Percentiles rank a stretch among this genome's conserved stretches.
Conservation (phyloP, 2,888 invertebrate genomes). For the Boloria selene region DNA sequence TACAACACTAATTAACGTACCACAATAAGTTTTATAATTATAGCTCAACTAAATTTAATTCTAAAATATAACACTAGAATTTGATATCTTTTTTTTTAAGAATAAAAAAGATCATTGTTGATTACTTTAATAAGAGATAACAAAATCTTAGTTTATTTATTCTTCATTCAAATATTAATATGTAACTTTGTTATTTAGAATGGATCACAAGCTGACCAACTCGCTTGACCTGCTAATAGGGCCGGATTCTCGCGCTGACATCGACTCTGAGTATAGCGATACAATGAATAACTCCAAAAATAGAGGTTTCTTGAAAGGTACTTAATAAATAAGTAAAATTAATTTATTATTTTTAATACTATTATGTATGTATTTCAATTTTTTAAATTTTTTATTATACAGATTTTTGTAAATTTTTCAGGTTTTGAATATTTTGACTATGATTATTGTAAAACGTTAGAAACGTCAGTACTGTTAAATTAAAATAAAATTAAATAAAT, state of each 20-base stretch:
- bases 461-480: too few relatives aligned
- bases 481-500: too few relatives aligned
- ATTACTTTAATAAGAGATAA: neutral
- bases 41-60: too few relatives aligned
- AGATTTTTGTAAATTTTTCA: too few relatives aligned
- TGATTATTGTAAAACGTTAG: neutral
- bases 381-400: neutral
- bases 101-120: too few relatives aligned
- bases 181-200: constrained; percentile 47
- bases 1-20: too few relatives aligned
- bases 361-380: too few relatives aligned
- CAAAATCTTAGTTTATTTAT: neutral
- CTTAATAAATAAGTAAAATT: neutral
- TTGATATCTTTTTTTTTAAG: too few relatives aligned
- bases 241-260: constrained; percentile 74
- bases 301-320: constrained; percentile 76
- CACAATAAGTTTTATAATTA: too few relatives aligned
- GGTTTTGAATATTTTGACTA: neutral
- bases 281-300: constrained; percentile 77
- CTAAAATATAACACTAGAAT: too few relatives aligned
- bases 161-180: neutral
- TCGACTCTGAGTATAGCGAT: constrained; percentile 77
- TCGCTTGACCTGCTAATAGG: constrained; percentile 76
- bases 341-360: too few relatives aligned
- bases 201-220: constrained; percentile 76